These are phyloP conservation scores for Nomada lathburiana DNA, from an alignment of 2,888 invertebrate species.

Conservation along the genomic window DNA sequence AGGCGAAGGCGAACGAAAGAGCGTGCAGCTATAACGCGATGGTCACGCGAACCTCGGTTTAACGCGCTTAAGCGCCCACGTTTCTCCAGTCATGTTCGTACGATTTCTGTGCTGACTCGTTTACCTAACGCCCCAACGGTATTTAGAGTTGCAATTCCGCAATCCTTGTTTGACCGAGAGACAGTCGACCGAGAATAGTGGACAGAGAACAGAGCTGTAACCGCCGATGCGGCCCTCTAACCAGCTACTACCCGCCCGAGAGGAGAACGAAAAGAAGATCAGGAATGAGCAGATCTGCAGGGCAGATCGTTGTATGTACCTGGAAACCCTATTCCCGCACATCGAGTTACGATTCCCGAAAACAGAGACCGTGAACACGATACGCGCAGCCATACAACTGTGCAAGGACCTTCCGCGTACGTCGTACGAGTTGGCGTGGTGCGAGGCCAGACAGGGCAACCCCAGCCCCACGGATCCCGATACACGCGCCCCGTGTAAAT, in stretches of 20 bases:
- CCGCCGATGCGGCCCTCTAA: too few relatives aligned
- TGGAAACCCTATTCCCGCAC: slow-evolving; percentile 80
- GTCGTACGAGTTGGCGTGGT: slow-evolving; percentile 1
- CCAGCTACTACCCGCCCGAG: too few relatives aligned
- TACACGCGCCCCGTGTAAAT: slow-evolving; percentile 41
- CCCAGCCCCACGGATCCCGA: slow-evolving; percentile 29
- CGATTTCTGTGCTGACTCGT: neutral
- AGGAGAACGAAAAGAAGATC: too few relatives aligned
- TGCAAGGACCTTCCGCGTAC: slow-evolving; percentile 35
- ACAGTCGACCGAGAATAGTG: too few relatives aligned
- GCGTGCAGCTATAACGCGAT: neutral
- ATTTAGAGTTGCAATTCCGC: too few relatives aligned
- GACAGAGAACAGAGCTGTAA: too few relatives aligned
- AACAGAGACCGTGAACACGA: slow-evolving; percentile 81
- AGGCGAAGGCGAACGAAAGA: neutral
- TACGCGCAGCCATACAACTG: slow-evolving; percentile 81
- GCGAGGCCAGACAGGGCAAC: slow-evolving; percentile 10
- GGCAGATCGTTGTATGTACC: slow-evolving; percentile 64
- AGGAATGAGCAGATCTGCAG: slow-evolving; percentile 7
- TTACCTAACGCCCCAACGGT: neutral
- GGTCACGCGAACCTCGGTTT: slow-evolving; percentile 46
- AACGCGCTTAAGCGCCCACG: slow-evolving; percentile 10
- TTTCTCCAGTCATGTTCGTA: slow-evolving; percentile 11
- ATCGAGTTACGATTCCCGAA: slow-evolving; percentile 82
- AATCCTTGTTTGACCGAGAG: too few relatives aligned